Evolutionary conservation across 2,888 invertebrate genomes (phyloP), one percentile per base, ranked within the genome.

Genomic region (Axea sp.): DNA sequence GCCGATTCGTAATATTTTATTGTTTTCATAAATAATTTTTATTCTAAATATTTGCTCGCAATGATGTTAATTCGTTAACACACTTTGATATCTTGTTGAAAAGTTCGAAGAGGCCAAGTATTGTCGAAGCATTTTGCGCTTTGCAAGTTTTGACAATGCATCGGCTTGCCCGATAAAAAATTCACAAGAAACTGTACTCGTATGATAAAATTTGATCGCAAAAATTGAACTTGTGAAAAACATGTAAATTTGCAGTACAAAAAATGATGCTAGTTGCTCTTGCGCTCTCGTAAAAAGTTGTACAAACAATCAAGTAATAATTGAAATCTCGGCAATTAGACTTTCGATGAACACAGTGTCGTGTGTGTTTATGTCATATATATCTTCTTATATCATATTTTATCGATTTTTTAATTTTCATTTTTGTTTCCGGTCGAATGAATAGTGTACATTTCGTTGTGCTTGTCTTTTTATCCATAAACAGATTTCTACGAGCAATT

Each of bases 401-500:
- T 19, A 28, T 39, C 12, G 28, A 5, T 26, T 39, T 15, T 15
- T 24, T 37, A 9, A 9, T 30, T 14, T 35, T 15, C 31, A 8
- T n/a, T 30, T 35, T 30, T 45, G 15, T 53, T 53, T 14, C 47
- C 9, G 17, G 12, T 30, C 24, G 14, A 53, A 53, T 53, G 14
- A 9, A 17, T 47, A 31, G 59, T 53, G 33, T 53, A 35, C 45
- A 47, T 55, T 73, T 73, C 73, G 73, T 73, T 73, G 67, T 73
- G 67, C 62, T 62, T 62, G 55, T 33, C 35, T 15, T 65, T 24
- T 53, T 62, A 31, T 73, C 43, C 67, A 33, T 51, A 31, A 73
- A 67, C 41, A 60, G 35, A 39, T 73, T 62, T 71, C 62, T 62
- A 49, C 71, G 71, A 69, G 39, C 41, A 64, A 71, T 67, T 67